Conservation (phyloP, 2,888 invertebrate genomes). For the Crepidodera aurea region DNA sequence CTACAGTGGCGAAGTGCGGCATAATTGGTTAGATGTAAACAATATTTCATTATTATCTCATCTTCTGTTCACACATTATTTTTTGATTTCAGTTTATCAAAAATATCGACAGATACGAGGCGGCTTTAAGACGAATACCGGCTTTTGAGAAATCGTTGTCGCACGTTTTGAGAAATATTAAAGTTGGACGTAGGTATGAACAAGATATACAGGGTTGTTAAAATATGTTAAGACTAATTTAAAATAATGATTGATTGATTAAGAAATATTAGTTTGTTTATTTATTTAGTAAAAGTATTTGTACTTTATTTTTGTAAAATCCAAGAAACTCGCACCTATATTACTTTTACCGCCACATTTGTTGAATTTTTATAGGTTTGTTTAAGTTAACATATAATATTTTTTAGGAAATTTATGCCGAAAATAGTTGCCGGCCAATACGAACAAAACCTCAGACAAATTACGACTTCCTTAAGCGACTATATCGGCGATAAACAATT, state of each 20-base stretch:
- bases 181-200: constrained; percentile 79
- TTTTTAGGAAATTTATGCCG: constrained; percentile 86
- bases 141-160: constrained; percentile 86
- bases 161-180: constrained; percentile 81
- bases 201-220: too few relatives aligned
- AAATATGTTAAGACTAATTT: too few relatives aligned
- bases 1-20: constrained; percentile 90
- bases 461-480: constrained; percentile 87
- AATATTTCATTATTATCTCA: constrained; percentile 11
- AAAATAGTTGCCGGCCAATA: constrained; percentile 88
- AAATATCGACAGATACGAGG: constrained; percentile 80
- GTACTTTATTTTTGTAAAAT: too few relatives aligned
- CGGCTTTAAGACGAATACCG: constrained; percentile 77
- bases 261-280: too few relatives aligned
- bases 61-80: constrained; percentile 15
- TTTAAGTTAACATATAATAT: neutral
- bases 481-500: constrained; percentile 72
- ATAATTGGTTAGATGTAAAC: constrained; percentile 92
- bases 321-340: too few relatives aligned
- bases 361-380: neutral
- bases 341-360: too few relatives aligned
- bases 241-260: too few relatives aligned
- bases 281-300: too few relatives aligned
- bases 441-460: constrained; percentile 81
- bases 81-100: constrained; percentile 76